Conservation (phyloP, 37 sponge, comb jelly and placozoan species). For the Hexactinellida sp. region DNA sequence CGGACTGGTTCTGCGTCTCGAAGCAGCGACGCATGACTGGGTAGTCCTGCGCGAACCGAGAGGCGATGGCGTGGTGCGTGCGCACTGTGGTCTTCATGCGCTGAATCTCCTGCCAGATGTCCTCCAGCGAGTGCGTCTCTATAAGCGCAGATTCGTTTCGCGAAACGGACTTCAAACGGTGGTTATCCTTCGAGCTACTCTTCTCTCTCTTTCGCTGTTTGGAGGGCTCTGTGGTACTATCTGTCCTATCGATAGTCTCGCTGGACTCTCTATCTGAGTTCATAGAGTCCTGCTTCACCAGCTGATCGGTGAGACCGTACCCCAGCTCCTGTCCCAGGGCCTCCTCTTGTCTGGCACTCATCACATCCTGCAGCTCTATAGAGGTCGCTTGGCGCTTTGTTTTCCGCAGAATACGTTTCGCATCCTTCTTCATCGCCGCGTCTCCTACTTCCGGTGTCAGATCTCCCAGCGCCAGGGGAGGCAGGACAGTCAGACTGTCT, state of each 20-base stretch:
- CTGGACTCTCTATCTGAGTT: neutral
- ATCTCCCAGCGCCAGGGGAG: neutral
- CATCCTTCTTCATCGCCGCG: neutral
- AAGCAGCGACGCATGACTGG: conserved; percentile 12
- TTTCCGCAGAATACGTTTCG: neutral
- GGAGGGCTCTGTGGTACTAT: neutral
- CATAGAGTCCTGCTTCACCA: neutral
- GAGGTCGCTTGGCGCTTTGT: neutral
- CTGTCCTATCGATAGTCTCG: neutral
- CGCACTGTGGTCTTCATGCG: neutral
- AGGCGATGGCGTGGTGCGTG: neutral
- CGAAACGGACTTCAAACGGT: neutral
- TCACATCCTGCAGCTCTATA: neutral
- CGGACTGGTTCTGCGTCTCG: neutral
- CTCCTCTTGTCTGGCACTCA: neutral
- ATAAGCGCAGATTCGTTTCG: neutral
- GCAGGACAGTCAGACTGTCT: neutral
- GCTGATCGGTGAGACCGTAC: neutral
- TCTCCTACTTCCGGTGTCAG: neutral
- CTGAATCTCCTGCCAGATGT: neutral
- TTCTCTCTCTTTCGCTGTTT: neutral
- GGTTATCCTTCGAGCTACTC: neutral
- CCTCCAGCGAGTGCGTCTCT: neutral
- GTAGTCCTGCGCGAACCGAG: neutral
- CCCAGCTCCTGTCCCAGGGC: neutral